Base-by-base conservation (phyloP, 1,140 invertebrate genomes). In the Euwallacea fornicatus region DNA sequence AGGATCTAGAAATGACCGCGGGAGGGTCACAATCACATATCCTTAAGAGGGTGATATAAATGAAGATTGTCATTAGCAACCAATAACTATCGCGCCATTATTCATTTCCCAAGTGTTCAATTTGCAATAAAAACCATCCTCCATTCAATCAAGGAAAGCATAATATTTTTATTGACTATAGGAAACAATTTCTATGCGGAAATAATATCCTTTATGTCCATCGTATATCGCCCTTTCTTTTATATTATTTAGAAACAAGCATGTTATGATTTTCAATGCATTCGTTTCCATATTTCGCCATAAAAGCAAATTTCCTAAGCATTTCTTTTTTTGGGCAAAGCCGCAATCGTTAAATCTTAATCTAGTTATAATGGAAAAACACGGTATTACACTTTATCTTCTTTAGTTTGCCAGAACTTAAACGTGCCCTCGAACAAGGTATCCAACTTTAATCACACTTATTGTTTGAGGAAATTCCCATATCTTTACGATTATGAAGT, bases 401-500 rank as follows among this genome's bases (percentile, higher is more conserved):
- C n/a, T 11, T 62, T 44, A n/a, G 6, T 46, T 46, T 41, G 16
- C 58, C 8, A 56, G 15, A 60, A 60, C 41, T 60, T 42, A 9
- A 33, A 41, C 58, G 41, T 60, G 41, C 41, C 7, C 58, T 33
- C 13, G 54, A 60, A 33, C 16, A 42, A 60, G 41, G 13, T n/a
- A n/a, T 62, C 13, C 63, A 65, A 53, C 44, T 65, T 65, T 50
- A 65, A 65, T 65, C 46, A 65, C 43, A 63, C 43, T 47, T 63
- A 63, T 65, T 65, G 44, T 53, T 53, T 41, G 10, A 53, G 44
- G 63, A 65, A 65, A 54, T 42, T 54, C 43, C 13, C 55, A 50
- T 60, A 60, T 68, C 66, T 46, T 56, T 43, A 44, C 13, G 60
- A 64, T 64, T 58, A 64, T 41, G 50, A 21, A 63, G 59, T 69